Evolutionary conservation across 1,140 invertebrate species (phyloP).

Genomic region (Plutomurus gul): DNA sequence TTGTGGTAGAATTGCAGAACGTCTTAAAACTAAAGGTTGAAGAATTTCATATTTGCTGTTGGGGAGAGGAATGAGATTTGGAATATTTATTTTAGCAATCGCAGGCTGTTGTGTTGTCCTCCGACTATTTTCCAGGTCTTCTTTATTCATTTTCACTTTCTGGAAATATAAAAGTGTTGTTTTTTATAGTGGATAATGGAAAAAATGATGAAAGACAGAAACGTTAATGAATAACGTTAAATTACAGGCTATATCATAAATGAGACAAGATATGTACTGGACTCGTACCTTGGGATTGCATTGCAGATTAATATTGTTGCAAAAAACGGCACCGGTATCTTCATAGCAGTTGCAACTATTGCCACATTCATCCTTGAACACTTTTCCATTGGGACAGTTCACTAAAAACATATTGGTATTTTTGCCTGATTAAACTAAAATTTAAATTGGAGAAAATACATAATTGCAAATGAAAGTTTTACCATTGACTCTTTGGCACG

Average conservation of each 20-base stretch:
- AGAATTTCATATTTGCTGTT: background rate
- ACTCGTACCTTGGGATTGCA: background rate
- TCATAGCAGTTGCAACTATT: slow-evolving; percentile 35
- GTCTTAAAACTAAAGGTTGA: background rate
- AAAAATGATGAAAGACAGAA: too few relatives aligned
- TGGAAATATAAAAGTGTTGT: too few relatives aligned
- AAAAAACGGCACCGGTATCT: slow-evolving; percentile 20
- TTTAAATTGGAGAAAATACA: background rate
- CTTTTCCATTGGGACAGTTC: slow-evolving; percentile 28
- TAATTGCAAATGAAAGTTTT: background rate
- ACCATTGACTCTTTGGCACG: background rate
- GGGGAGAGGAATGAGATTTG: background rate
- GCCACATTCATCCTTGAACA: slow-evolving; percentile 28
- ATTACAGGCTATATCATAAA: background rate
- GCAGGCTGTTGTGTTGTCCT: background rate
- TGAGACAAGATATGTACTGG: background rate
- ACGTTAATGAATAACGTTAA: too few relatives aligned
- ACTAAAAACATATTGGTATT: background rate
- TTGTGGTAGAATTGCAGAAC: background rate
- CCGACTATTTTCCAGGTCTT: background rate
- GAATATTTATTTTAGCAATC: background rate
- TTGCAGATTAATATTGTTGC: slow-evolving; percentile 3
- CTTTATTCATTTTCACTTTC: background rate
- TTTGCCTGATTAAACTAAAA: background rate
- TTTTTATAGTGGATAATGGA: too few relatives aligned